Conservation (phyloP, 2,888 invertebrate species). For the Arrhopalites spinosus region DNA sequence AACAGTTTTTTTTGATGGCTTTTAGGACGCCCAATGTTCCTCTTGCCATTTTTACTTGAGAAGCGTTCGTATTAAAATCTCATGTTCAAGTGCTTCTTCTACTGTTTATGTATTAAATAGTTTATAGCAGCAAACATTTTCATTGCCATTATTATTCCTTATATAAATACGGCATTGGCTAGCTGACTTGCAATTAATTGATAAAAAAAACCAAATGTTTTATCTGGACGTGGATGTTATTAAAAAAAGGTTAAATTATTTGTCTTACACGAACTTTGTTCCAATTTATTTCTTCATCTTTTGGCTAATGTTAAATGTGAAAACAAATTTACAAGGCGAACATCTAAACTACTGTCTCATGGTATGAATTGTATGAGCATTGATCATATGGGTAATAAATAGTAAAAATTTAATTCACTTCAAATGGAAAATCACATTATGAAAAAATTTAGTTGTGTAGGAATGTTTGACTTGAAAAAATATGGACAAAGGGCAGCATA, state of each 20-base stretch:
- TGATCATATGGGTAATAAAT: too few relatives aligned
- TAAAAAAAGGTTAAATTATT: slow-evolving; percentile 6
- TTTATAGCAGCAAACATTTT: slow-evolving; percentile 1
- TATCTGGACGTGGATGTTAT: not conserved
- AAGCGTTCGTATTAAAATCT: slow-evolving; percentile 15
- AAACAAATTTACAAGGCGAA: too few relatives aligned
- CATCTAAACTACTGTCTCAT: too few relatives aligned
- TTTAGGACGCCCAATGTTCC: not conserved
- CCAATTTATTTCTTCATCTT: not conserved
- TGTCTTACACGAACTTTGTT: not conserved
- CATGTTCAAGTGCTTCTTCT: not conserved
- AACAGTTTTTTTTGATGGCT: not conserved
- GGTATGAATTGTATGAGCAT: too few relatives aligned
- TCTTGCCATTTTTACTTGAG: not conserved
- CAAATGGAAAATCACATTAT: too few relatives aligned
- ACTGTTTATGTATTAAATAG: not conserved
- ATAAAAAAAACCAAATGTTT: not conserved
- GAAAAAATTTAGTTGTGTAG: too few relatives aligned
- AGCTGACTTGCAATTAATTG: not conserved
- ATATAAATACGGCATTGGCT: not conserved
- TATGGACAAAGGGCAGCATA: too few relatives aligned
- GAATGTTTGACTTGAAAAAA: too few relatives aligned
- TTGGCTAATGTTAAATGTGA: too few relatives aligned
- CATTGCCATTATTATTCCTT: not conserved
- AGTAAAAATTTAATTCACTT: too few relatives aligned